These are phyloP conservation scores for Phylloscopus trochilus DNA, from an alignment of 2,113 vertebrate genomes.

Conservation along the genomic window DNA sequence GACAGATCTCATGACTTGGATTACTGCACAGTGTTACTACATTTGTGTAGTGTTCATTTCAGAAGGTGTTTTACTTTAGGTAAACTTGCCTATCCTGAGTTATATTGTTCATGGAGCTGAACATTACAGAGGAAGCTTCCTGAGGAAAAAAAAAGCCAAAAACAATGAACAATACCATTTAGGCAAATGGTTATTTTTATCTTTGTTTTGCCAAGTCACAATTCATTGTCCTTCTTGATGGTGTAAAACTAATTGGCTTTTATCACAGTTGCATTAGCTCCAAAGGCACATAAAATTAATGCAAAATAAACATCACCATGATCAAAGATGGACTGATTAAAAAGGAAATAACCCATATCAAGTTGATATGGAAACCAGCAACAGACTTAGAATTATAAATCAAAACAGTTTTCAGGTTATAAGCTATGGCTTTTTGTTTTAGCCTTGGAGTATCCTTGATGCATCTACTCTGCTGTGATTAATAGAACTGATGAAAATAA, in stretches of 20 bases:
- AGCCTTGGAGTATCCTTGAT: constrained; percentile 60
- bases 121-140: constrained; percentile 37
- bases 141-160: constrained; percentile 58
- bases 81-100: constrained; percentile 24
- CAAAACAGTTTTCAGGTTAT: constrained; percentile 55
- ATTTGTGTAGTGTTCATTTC: constrained; percentile 28
- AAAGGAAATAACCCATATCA: constrained; percentile 40
- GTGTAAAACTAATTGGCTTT: constrained; percentile 76
- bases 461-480: constrained; percentile 63
- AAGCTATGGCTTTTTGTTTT: constrained; percentile 48
- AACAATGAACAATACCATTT: constrained; percentile 56
- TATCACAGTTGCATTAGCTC: constrained; percentile 68
- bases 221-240: constrained; percentile 73
- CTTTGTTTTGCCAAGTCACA: constrained; percentile 72
- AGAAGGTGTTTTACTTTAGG: constrained; percentile 21
- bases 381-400: constrained; percentile 59
- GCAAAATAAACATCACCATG: constrained; percentile 66
- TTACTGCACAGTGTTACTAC: constrained; percentile 45
- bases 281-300: constrained; percentile 75
- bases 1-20: constrained; percentile 50
- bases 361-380: neutral
- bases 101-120: constrained; percentile 69
- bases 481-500: constrained; percentile 70
- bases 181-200: constrained; percentile 71
- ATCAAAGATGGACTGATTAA: constrained; percentile 59